Conservation (phyloP, 2,113 vertebrate genomes). For the Passer montanus region DNA sequence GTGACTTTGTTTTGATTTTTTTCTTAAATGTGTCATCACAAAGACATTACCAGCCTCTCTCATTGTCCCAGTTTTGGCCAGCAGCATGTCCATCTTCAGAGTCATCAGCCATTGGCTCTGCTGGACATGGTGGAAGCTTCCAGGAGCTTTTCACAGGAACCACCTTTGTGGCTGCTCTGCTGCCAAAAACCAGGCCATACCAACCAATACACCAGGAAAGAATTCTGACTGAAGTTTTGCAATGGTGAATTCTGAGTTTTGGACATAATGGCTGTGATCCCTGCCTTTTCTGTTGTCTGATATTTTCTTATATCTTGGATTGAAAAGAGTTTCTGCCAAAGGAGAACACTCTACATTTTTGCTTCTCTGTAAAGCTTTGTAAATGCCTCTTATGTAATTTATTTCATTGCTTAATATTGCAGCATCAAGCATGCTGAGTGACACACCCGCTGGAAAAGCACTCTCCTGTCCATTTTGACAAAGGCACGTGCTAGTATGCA, state of each 20-base stretch:
- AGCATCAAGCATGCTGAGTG: neutral
- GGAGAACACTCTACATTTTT: neutral
- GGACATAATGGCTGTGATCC: neutral
- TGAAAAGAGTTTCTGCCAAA: neutral
- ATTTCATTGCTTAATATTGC: neutral
- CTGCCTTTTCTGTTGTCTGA: neutral
- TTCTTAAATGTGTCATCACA: neutral
- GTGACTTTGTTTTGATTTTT: neutral
- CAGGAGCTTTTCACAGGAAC: neutral
- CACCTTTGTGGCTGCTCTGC: neutral
- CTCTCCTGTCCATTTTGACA: conserved; percentile 19
- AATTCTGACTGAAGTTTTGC: neutral
- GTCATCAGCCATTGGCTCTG: neutral
- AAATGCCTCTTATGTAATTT: neutral
- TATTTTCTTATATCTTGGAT: neutral
- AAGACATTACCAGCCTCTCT: rapidly evolving
- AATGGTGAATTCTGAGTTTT: neutral
- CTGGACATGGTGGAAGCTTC: neutral
- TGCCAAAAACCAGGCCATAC: neutral
- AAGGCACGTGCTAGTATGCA: neutral
- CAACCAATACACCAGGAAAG: neutral
- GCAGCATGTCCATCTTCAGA: neutral
- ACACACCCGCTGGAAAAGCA: neutral
- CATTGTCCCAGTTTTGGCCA: neutral
- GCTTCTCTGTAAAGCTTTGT: neutral